Percentiles rank a stretch among this genome's conserved stretches.
phyloP scores from a whole-genome alignment of 2,888 invertebrate genomes.

The Sesia apiformis region DNA sequence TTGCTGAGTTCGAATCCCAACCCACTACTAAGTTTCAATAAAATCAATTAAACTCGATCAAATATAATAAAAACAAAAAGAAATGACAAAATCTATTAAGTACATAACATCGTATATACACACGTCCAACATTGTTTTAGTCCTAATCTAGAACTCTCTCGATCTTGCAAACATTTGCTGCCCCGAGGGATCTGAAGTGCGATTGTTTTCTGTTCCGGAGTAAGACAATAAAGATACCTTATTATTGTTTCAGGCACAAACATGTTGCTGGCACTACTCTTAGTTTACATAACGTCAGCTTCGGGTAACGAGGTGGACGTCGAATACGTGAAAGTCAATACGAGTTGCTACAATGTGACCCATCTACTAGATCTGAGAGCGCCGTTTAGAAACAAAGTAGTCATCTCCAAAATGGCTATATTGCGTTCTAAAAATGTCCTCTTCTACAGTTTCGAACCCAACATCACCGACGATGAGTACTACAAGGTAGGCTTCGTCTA shows the following conservation, averaged over 20 bases:
- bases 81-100: too few relatives aligned
- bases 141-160: too few relatives aligned
- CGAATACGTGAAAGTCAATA: constrained; percentile 33
- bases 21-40: too few relatives aligned
- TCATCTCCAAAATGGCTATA: constrained; percentile 46
- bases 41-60: too few relatives aligned
- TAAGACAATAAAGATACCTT: too few relatives aligned
- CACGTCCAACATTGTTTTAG: too few relatives aligned
- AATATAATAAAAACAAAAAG: too few relatives aligned
- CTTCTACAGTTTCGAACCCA: constrained; percentile 52
- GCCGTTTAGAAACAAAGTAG: constrained; percentile 39
- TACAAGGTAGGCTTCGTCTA: constrained; percentile 49
- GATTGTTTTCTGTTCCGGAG: too few relatives aligned
- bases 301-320: constrained; percentile 14
- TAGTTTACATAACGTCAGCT: constrained; percentile 15
- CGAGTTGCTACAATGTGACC: constrained; percentile 39
- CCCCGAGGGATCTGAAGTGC: too few relatives aligned
- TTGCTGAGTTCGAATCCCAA: too few relatives aligned
- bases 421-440: constrained; percentile 36
- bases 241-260: constrained; percentile 14
- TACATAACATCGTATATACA: too few relatives aligned
- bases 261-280: constrained; percentile 23
- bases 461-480: constrained; percentile 44
- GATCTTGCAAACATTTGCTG: too few relatives aligned
- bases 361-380: constrained; percentile 42